These are phyloP conservation scores for Myiotriccus ornatus DNA, from an alignment of 2,797 vertebrate species.

Conservation along the genomic window DNA sequence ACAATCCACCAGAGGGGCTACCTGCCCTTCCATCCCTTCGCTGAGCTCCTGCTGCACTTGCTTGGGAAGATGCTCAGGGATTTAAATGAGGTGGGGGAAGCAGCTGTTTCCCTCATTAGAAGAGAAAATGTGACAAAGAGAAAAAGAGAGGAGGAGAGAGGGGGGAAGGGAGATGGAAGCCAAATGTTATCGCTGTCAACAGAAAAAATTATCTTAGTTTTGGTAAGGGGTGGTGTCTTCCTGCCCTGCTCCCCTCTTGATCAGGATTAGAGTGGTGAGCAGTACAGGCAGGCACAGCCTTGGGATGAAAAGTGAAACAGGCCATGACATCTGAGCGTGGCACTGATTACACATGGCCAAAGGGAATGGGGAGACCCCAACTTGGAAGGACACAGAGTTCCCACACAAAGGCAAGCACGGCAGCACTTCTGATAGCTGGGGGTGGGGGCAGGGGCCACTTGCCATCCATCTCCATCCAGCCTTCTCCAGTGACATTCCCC, in stretches of 20 bases:
- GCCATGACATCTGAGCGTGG: accelerated
- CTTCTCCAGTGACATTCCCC: background rate
- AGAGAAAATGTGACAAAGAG: background rate
- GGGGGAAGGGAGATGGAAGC: background rate
- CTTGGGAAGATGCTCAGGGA: background rate
- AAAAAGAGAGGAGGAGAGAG: background rate
- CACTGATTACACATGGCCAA: background rate
- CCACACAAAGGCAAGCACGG: accelerated
- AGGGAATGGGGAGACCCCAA: background rate
- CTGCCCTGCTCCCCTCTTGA: background rate
- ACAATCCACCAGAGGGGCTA: background rate
- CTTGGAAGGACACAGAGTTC: background rate
- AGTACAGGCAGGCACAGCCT: background rate
- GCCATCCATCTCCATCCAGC: background rate
- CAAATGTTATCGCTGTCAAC: background rate
- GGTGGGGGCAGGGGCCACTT: background rate
- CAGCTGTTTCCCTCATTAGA: slow-evolving; percentile 46
- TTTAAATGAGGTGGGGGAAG: background rate
- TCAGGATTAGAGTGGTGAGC: background rate
- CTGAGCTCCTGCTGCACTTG: background rate
- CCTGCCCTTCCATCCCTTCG: background rate
- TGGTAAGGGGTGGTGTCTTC: background rate
- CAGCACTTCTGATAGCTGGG: background rate
- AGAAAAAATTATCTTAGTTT: background rate
- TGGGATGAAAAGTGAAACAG: background rate